Conservation (phyloP, 1,140 invertebrate species). For the Ericerus pela region DNA sequence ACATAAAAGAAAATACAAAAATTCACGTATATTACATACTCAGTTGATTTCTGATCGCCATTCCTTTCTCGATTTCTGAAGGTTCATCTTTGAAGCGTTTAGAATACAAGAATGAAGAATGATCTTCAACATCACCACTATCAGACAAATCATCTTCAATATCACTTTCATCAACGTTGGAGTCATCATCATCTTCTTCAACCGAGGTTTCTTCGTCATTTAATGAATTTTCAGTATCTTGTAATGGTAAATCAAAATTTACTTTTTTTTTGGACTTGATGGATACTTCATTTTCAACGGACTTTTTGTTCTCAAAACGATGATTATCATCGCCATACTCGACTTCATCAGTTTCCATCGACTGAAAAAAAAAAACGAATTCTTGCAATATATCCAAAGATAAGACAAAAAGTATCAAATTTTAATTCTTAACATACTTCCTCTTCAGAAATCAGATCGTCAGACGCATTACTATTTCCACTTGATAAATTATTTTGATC, state of each 20-base stretch:
- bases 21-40: slow-evolving; percentile 22
- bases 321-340: not conserved
- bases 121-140: slow-evolving; percentile 5
- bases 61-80: slow-evolving; percentile 46
- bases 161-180: slow-evolving; percentile 17
- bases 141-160: slow-evolving; percentile 20
- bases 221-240: slow-evolving; percentile 16
- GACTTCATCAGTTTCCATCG: not conserved
- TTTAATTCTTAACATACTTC: not conserved
- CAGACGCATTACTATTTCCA: not conserved
- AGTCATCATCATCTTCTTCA: slow-evolving; percentile 14
- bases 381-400: too few relatives aligned
- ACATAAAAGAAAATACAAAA: slow-evolving; percentile 5
- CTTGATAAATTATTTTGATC: not conserved
- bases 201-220: slow-evolving; percentile 16
- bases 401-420: not conserved
- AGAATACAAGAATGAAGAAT: slow-evolving; percentile 13
- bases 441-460: not conserved
- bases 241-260: slow-evolving; percentile 14
- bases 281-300: not conserved
- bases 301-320: not conserved
- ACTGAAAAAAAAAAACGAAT: too few relatives aligned
- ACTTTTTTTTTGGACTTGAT: not conserved
- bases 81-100: slow-evolving; percentile 13
- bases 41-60: slow-evolving; percentile 58